Conservation (phyloP, 2,888 invertebrate species). For the Antheraea yamamai region DNA sequence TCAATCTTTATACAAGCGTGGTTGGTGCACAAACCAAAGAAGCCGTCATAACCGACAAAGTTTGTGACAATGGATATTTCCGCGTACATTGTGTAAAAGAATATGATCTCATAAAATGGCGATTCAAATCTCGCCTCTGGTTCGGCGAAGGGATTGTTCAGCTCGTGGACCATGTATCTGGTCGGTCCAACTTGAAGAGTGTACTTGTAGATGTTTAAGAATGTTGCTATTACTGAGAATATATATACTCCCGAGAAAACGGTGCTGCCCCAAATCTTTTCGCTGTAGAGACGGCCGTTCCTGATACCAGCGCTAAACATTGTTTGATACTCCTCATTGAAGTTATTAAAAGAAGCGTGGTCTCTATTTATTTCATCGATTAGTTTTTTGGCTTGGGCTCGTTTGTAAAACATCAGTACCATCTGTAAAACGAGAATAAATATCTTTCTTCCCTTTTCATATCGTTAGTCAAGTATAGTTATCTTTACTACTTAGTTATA, state of each 20-base stretch:
- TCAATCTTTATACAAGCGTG: constrained; percentile 65
- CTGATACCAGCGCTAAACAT: constrained; percentile 34
- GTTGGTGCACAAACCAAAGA: constrained; percentile 54
- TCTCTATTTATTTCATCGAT: constrained; percentile 55
- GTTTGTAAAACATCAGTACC: constrained; percentile 47
- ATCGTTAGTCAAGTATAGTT: background rate
- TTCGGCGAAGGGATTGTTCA: constrained; percentile 40
- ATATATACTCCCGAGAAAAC: constrained; percentile 40
- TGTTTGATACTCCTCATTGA: constrained; percentile 31
- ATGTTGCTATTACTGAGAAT: constrained; percentile 50
- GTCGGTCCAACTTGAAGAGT: constrained; percentile 38
- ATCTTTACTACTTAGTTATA: background rate
- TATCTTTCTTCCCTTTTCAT: background rate
- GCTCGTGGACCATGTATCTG: constrained; percentile 60
- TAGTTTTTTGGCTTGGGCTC: constrained; percentile 39
- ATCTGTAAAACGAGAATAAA: constrained; percentile 39
- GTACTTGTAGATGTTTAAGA: constrained; percentile 42
- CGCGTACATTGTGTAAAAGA: constrained; percentile 44
- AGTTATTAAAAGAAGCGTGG: constrained; percentile 37
- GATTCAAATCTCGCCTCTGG: constrained; percentile 45
- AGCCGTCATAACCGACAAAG: constrained; percentile 58
- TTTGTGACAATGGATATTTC: constrained; percentile 42
- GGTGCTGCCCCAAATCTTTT: constrained; percentile 45
- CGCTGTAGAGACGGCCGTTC: constrained; percentile 43
- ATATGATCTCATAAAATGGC: constrained; percentile 55